Evolutionary conservation across 2,888 invertebrate species (phyloP), one percentile per base, ranked within the genome.

Genomic region (Flexamia atlantica): DNA sequence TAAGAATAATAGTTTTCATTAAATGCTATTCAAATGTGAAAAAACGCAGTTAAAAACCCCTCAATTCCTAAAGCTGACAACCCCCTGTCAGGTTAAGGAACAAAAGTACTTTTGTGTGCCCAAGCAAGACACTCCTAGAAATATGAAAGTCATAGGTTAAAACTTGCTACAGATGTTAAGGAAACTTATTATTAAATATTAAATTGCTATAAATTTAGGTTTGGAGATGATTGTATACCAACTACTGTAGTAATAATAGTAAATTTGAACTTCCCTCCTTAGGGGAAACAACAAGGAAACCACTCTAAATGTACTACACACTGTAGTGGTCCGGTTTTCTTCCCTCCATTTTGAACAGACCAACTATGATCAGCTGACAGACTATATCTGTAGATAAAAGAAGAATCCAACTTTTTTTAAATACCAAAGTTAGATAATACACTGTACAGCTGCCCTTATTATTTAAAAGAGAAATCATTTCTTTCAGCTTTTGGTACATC

Each of bases 391-490:
- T 20, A 57, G 23, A 57, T 10, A n/a, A 17, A n/a, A 57, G n/a
- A 20, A 57, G 23, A 20, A 57, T 17, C 57, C 23, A 57, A 57
- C 7, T n/a, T 57, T 57, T 57, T 57, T 57, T 57, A 20, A n/a
- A 57, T 57, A 57, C 23, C 7, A 57, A n/a, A 10, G 57, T 23
- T 23, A 57, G 20, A 57, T 7, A 10, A 23, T 17, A 57, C 23
- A 23, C 57, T 57, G 57, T 57, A 57, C 57, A 57, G 57, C 57
- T 57, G 57, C 5, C 57, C 57, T 57, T 57, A 57, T 57, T 57
- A 57, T 57, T 57, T 23, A 57, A 20, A 57, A 57, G 23, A 57
- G 57, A 57, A 57, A 57, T 23, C 23, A 23, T 20, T 20, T 20
- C 20, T 23, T 7, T 57, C 57, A 57, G 57, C 57, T 57, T 57